A percentile compares a stretch with the other conserved stretches of the same genome.
Evolutionary conservation across 2,113 vertebrate genomes (phyloP).

Genomic region (Grammomys surdaster): DNA sequence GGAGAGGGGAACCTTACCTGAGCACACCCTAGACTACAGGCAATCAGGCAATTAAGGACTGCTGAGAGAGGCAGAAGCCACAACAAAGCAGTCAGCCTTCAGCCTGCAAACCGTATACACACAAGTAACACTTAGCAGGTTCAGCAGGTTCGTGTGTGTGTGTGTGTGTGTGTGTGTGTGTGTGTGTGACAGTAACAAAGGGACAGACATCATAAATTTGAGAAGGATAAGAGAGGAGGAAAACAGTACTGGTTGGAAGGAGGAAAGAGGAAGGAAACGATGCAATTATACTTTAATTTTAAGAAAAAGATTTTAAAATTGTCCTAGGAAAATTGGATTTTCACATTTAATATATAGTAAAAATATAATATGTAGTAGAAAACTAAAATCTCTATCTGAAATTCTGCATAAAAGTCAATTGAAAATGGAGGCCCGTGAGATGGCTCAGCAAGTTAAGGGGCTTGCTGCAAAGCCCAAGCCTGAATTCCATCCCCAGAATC

Average conservation of each 20-base stretch:
- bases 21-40: neutral
- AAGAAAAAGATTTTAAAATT: neutral
- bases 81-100: neutral
- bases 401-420: neutral
- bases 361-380: neutral
- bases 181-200: neutral
- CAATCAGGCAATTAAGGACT: neutral
- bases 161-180: neutral
- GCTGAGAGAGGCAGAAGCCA: neutral
- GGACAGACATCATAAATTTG: neutral
- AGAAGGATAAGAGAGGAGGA: neutral
- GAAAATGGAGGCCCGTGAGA: neutral
- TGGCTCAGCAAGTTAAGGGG: neutral
- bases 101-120: neutral
- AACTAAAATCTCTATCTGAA: neutral
- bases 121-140: neutral
- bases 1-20: neutral
- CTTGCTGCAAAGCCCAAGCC: neutral
- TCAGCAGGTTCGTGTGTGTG: neutral
- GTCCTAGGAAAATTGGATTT: neutral
- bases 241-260: neutral
- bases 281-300: neutral
- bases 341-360: neutral
- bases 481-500: neutral
- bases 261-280: neutral